phyloP scores from a whole-genome alignment of 2,888 invertebrate genomes.

The Oscheius sp. region DNA sequence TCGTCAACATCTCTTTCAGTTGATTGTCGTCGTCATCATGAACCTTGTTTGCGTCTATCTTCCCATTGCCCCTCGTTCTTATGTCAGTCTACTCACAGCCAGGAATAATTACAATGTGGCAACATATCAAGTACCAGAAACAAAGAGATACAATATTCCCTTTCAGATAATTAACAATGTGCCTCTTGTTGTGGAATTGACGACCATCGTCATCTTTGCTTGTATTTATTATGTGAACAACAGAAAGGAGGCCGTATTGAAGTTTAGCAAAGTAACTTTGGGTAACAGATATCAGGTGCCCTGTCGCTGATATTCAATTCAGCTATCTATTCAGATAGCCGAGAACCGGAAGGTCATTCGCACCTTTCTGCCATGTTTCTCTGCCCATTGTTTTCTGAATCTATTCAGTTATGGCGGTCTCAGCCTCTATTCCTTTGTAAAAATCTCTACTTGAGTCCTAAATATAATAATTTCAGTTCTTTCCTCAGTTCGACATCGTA shows the following conservation, averaged over 20 bases:
- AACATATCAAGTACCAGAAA: constrained; percentile 2
- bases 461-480: not conserved
- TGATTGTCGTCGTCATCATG: not conserved
- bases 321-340: not conserved
- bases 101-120: not conserved
- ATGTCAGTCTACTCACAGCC: constrained; percentile 7
- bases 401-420: constrained; percentile 14
- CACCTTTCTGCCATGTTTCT: constrained; percentile 23
- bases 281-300: constrained; percentile 14
- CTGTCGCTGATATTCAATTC: not conserved
- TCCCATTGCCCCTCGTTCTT: not conserved
- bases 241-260: not conserved
- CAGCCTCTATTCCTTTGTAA: constrained; percentile 10
- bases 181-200: not conserved
- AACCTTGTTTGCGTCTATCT: not conserved
- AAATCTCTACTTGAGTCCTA: not conserved
- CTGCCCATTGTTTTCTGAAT: constrained; percentile 25
- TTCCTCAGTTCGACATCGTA: constrained; percentile 5
- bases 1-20: not conserved
- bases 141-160: not conserved
- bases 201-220: not conserved
- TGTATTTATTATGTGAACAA: constrained; percentile 5
- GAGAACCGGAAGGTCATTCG: constrained; percentile 21
- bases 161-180: not conserved
- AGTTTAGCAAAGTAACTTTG: not conserved